Evolutionary conservation across 2,113 vertebrate genomes (phyloP), one percentile per base, ranked within the genome.

Genomic region (Indicator maculatus): DNA sequence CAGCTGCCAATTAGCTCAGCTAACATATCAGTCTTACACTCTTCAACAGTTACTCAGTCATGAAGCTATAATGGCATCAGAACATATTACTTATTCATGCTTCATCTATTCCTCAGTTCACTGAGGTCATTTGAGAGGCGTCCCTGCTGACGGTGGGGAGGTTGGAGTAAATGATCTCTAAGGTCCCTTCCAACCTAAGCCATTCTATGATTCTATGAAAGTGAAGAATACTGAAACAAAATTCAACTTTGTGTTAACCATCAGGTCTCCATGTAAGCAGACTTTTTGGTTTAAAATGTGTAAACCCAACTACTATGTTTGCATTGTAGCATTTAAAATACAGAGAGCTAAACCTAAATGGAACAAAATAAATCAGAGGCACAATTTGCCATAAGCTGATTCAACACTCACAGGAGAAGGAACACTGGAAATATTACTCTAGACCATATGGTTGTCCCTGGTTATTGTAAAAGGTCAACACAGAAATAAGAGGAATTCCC

Each of bases 1-100:
- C 58, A 79, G 55, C 71, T 95, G 87, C 74, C 89, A 96, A 66
- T 96, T 91, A 97, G 66, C 66, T 82, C 72, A 83, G 53, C 72
- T 88, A 87, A 89, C 53, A 90, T 82, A 84, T 93, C 58, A 56
- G 15, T 69, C 70, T 79, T 1, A 0, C 24, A 61, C 44, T 77
- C 53, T 38, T 82, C 47, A 89, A 60, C 61, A 90, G 28, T 5
- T 78, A 39, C 50, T 72, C 63, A 41, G 76, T 23, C 55, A 33
- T 33, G 45, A 88, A 81, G 38, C 38, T 78, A 33, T 59, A 89
- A 96, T 18, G 27, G 41, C 47, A 88, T 69, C 31, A 59, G 53
- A 1, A 8, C 6, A 11, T 31, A 50, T 61, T 80, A 83, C 44
- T 78, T 84, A 47, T 67, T 69, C 76, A 85, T 47, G 58, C 53